Evolutionary conservation across 64 coral and sea anemone species (phyloP), one percentile per base, ranked within the genome.

Genomic region (Porites lutea): DNA sequence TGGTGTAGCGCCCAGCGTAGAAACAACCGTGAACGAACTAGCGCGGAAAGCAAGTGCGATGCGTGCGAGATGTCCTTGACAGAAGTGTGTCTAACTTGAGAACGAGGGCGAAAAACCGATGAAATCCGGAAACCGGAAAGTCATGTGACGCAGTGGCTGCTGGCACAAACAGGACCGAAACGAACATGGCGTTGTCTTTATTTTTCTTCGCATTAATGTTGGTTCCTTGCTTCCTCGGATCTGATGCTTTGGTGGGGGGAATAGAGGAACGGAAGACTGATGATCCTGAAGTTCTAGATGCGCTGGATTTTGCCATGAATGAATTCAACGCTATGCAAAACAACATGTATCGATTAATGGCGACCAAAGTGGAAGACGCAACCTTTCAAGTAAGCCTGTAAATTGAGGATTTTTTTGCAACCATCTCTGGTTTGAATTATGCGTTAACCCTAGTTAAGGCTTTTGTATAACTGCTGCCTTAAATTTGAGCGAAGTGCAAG

Each of bases 321-420:
- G 73, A 90, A 48, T 95, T 91, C 14, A 99, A 99, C 70, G 82
- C 72, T 14, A 74, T 92, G 79, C 96, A 95, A 43, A 99, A 99
- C 91, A 99, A 96, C 89, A 18, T 94, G 51, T 99, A 99, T 69
- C 97, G 94, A 7, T 65, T 88, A 44, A 94, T 99, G 84, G 69
- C 97, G 9, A 73, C 91, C 0, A 66, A 88, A 68, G 88, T 95
- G 6, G 85, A 27, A 2, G 97, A 96, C 44, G 94, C 97, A 14
- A 99, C 97, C 1, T 94, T 92, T 75, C 97, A 99, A 92, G 97
- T 99, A 8, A 69, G 20, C 20, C 8, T 9, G 7, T 6, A 46
- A 14, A 9, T 3, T 46, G 7, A 37, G 27, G 27, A 73, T 27
- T 13, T 73, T 73, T 21, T 27, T 73, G 2, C 19, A 72, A 18